Percentiles rank a stretch among this genome's conserved stretches.
Conservation (phyloP, 1,140 invertebrate genomes). For the Hydropsyche tenuis region DNA sequence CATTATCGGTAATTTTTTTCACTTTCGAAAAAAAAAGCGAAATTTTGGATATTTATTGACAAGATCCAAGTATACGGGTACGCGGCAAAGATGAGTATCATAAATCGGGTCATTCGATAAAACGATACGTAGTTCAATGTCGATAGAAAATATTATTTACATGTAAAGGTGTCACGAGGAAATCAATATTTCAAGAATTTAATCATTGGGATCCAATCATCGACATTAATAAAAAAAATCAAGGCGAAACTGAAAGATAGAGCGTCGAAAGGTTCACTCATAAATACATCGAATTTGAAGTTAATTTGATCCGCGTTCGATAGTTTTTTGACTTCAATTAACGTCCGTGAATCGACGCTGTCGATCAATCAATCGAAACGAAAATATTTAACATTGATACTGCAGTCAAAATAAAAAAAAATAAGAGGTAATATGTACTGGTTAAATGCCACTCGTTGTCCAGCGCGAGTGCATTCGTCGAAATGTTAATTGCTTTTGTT, state of each 20-base stretch:
- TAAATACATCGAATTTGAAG: no score
- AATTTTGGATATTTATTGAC: neutral
- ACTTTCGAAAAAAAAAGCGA: no score
- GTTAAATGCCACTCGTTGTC: neutral
- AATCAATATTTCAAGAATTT: neutral
- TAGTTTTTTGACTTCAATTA: constrained; percentile 9
- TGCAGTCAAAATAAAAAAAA: neutral
- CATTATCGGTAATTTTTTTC: no score
- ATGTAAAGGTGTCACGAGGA: neutral
- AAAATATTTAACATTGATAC: neutral
- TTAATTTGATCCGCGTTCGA: neutral
- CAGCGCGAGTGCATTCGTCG: neutral
- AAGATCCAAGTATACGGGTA: constrained; percentile 4
- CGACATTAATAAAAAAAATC: neutral
- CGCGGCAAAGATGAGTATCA: neutral
- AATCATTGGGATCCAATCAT: no score
- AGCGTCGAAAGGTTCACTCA: neutral
- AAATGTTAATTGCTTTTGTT: constrained; percentile 24
- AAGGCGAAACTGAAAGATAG: neutral
- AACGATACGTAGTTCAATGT: constrained; percentile 7
- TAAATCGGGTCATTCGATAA: constrained; percentile 10
- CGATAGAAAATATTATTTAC: neutral
- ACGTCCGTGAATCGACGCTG: neutral
- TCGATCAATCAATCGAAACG: constrained; percentile 9
- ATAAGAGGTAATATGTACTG: neutral